Base-by-base conservation (phyloP, 35 echinoderm and acorn worm genomes). In the Patiria miniata region DNA sequence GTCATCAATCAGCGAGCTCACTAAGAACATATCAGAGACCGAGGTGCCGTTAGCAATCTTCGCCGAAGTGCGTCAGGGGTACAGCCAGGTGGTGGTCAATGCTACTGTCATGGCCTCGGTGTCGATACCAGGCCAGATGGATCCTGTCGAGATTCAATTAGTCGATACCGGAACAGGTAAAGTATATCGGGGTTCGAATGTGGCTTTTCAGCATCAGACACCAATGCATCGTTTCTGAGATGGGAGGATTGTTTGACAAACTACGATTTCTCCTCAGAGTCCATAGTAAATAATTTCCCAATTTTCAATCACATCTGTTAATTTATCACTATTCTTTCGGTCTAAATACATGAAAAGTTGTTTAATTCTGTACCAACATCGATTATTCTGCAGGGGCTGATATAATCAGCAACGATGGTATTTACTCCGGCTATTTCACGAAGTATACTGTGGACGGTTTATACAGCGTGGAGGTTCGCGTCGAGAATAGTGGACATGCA, bases 391-490 rank as follows among this genome's bases (percentile, higher is more conserved):
- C 88, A 93, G 91, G 91, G 10, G 91, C 91, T 22, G 91, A 93
- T 56, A 83, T 89, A 39, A 93, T 61, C 52, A 83, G 78, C 2
- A 50, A 55, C 39, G 91, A 93, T 61, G 91, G 91, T 5, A 89
- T 93, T 26, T 93, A 93, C 58, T 93, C 91, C 7, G 40, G 86
- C 0, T 93, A 54, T 57, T 89, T 93, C 59, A 93, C 91, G 4
- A 58, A 93, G 29, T 88, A 77, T 36, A 77, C 79, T 7, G 58
- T 15, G 39, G 52, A n/a, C 4, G 91, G 91, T 36, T 89, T 93
- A 23, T 93, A 93, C 65, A 81, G 91, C 21, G 73, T 93, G 44
- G 68, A 73, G 8, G 33, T 88, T 3, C 33, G 7, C 1, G 80
- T 83, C 6, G 86, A 88, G 42, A 88, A 88, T 30, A 73, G 88